Conservation (phyloP, 2,113 vertebrate genomes). For the Rhineura floridana region DNA sequence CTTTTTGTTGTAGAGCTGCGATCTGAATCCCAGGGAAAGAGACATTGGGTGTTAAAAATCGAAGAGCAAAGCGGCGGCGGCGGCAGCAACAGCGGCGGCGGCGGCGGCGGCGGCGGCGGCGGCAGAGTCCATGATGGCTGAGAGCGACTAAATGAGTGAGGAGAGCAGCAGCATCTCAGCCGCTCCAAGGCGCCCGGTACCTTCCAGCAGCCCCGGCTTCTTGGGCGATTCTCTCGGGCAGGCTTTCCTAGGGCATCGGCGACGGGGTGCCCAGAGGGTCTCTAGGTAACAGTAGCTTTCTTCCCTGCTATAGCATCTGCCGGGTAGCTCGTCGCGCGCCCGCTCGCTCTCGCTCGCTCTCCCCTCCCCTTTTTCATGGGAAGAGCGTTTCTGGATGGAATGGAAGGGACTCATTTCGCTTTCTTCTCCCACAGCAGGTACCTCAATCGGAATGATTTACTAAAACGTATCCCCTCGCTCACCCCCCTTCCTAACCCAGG, state of each 20-base stretch:
- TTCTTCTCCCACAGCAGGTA: slow-evolving; percentile 46
- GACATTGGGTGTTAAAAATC: slow-evolving; percentile 72
- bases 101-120: slow-evolving; percentile 50
- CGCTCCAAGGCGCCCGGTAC: slow-evolving; percentile 57
- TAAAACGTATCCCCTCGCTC: neutral
- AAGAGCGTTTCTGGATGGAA: slow-evolving; percentile 1
- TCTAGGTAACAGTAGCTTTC: slow-evolving; percentile 70
- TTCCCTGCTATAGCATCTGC: neutral
- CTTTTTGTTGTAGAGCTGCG: slow-evolving; percentile 78
- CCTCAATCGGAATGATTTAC: neutral
- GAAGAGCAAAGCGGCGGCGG: slow-evolving; percentile 68
- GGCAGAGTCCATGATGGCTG: slow-evolving; percentile 84
- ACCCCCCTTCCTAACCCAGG: slow-evolving; percentile 8
- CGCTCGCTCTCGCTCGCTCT: neutral
- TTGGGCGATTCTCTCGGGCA: slow-evolving; percentile 54
- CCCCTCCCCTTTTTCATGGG: neutral
- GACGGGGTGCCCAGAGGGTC: slow-evolving; percentile 68
- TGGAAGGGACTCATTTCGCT: neutral
- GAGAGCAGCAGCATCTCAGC: slow-evolving; percentile 78
- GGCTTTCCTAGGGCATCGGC: slow-evolving; percentile 63
- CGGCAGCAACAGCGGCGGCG: neutral
- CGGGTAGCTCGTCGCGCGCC: neutral
- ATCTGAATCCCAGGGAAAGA: slow-evolving; percentile 63
- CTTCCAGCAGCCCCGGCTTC: slow-evolving; percentile 49
- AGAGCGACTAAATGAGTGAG: slow-evolving; percentile 83